Percentiles rank a stretch among this genome's conserved stretches.
Evolutionary conservation across 2,888 invertebrate genomes (phyloP).

Genomic region (Nephrotoma flavescens): DNA sequence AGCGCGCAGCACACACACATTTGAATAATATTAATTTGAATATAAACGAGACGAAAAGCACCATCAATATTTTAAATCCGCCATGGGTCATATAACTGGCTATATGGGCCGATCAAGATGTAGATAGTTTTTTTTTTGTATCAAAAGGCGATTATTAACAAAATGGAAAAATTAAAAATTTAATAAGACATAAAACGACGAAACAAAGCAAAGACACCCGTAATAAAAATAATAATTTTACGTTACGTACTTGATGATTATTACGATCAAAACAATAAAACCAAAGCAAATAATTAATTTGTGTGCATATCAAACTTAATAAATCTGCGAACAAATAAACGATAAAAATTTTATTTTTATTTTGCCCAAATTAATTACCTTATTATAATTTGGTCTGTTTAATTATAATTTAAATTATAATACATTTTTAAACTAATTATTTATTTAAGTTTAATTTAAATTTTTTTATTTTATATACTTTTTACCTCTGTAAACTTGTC

Average conservation of each 20-base stretch:
- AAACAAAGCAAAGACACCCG: not conserved
- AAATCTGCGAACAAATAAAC: not conserved
- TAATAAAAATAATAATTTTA: not conserved
- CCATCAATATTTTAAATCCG: not conserved
- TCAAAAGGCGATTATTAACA: not conserved
- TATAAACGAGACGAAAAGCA: not conserved
- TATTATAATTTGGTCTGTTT: not conserved
- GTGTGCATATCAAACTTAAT: not conserved
- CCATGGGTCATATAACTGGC: not conserved
- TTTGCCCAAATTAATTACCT: not conserved
- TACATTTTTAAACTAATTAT: not conserved
- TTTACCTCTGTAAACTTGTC: not conserved
- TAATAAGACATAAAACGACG: not conserved
- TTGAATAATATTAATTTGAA: not conserved
- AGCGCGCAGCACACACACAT: too few species aligned
- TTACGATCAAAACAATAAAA: not conserved
- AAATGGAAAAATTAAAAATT: not conserved
- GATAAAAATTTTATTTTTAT: not conserved
- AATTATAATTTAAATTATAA: not conserved
- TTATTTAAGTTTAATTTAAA: not conserved
- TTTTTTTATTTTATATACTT: not conserved
- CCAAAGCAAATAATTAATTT: not conserved
- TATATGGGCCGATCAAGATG: not conserved
- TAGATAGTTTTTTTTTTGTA: not conserved
- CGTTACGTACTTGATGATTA: not conserved